phyloP scores from a whole-genome alignment of 1,140 invertebrate species.

The Caenorhabditis remanei region DNA sequence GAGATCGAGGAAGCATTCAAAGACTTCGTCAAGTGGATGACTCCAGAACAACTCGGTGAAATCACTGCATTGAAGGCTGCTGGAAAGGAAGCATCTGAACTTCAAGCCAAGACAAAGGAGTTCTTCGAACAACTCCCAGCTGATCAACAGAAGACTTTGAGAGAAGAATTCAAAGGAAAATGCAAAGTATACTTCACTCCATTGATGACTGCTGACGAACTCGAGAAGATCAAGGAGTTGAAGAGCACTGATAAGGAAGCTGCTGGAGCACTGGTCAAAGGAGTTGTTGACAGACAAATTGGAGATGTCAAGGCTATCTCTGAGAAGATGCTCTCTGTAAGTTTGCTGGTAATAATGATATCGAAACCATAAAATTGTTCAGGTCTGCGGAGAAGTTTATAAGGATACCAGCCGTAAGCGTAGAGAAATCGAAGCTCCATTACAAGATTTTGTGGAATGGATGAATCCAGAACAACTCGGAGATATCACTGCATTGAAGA shows the following conservation, averaged over 20 bases:
- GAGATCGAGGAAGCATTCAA: conserved; percentile 43
- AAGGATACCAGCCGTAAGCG: conserved; percentile 10
- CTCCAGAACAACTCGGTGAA: conserved; percentile 53
- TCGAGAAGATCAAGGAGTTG: conserved; percentile 54
- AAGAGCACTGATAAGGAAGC: conserved; percentile 15
- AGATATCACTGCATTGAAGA: conserved; percentile 42
- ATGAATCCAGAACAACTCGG: conserved; percentile 55
- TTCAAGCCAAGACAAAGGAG: conserved; percentile 42
- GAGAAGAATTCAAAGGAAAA: conserved; percentile 60
- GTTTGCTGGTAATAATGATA: neutral
- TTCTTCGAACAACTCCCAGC: conserved; percentile 56
- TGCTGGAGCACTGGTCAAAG: conserved; percentile 31
- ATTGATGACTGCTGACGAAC: conserved; percentile 30
- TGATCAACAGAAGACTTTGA: conserved; percentile 45
- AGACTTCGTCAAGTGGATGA: conserved; percentile 60
- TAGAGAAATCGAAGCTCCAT: conserved; percentile 37
- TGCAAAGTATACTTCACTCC: conserved; percentile 56
- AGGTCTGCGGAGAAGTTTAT: conserved; percentile 54
- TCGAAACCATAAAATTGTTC: neutral
- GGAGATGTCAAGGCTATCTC: conserved; percentile 53
- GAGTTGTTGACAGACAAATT: conserved; percentile 45
- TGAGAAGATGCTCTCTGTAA: conserved; percentile 48
- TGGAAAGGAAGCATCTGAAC: conserved; percentile 43
- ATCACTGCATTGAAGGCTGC: conserved; percentile 33
- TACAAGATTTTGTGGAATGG: conserved; percentile 56